Evolutionary conservation across 1,140 invertebrate genomes (phyloP).

Genomic region (Solen grandis): DNA sequence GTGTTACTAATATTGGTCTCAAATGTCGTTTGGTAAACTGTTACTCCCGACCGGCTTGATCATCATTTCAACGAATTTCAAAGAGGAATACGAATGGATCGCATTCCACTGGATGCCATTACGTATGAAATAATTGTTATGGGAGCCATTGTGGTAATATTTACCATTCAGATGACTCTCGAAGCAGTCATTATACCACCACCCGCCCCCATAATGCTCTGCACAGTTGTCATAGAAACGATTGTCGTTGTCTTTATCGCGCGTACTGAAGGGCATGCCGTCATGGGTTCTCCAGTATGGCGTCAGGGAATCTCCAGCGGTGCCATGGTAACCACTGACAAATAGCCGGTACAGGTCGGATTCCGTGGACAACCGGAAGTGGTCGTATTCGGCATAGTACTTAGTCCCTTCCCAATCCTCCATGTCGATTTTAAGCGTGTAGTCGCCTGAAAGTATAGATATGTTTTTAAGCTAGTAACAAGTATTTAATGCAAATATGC

Average conservation of each 20-base stretch:
- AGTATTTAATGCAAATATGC: too few species aligned
- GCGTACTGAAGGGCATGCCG: slow-evolving; percentile 88
- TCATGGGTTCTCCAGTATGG: slow-evolving; percentile 83
- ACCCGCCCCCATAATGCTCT: slow-evolving; percentile 82
- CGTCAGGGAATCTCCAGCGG: slow-evolving; percentile 82
- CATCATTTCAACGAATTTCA: slow-evolving; percentile 79
- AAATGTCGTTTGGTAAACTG: slow-evolving; percentile 60
- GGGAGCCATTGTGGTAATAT: slow-evolving; percentile 83
- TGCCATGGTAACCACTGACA: slow-evolving; percentile 85
- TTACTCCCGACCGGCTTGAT: slow-evolving; percentile 68
- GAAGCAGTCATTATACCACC: slow-evolving; percentile 90
- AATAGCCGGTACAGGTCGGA: slow-evolving; percentile 86
- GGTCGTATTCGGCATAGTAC: slow-evolving; percentile 85
- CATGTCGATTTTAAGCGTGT: slow-evolving; percentile 85
- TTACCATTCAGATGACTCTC: slow-evolving; percentile 96
- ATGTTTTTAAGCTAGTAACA: too few species aligned
- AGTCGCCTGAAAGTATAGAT: slow-evolving; percentile 68
- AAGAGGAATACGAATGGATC: slow-evolving; percentile 77
- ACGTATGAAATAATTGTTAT: slow-evolving; percentile 77
- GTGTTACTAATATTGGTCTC: slow-evolving; percentile 9
- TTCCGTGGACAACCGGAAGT: slow-evolving; percentile 87
- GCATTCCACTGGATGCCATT: slow-evolving; percentile 81
- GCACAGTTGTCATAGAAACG: slow-evolving; percentile 88
- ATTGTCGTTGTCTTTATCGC: slow-evolving; percentile 88
- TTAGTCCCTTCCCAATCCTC: slow-evolving; percentile 83